Base-by-base conservation (phyloP, 2,888 invertebrate genomes). In the Campopleginae sp. region DNA sequence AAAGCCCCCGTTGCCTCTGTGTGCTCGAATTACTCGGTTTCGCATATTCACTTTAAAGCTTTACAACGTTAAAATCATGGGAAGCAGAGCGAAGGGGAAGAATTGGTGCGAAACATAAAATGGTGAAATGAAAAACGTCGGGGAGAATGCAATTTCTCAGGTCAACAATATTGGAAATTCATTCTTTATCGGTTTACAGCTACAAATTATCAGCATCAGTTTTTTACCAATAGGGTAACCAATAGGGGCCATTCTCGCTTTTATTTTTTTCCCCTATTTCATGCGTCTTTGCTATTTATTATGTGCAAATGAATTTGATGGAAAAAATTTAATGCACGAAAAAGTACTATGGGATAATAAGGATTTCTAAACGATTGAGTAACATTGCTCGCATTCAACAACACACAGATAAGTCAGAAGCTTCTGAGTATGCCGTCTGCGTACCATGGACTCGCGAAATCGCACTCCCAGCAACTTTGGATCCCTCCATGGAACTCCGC, bases 381-480 rank as follows among this genome's bases (percentile, higher is more conserved):
- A 51, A 23, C 48, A n/a, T 33, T 46, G 19, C 8, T 42, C 72
- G 58, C 42, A 48, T 68, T 63, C 51, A 42, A 46, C 61, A 79
- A 82, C 42, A 58, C 31, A 38, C 38, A 38, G 76, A 68, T 77
- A 76, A 84, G 72, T 23, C 68, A 46, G 23, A 54, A 12, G 44
- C 10, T 31, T 48, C 31, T 68, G 63, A 44, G 38, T 38, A 44
- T 27, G 33, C 61, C 51, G 46, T 80, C 33, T 88, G 92, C 93
- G 91, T 95, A 97, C 97, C 96, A 97, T 95, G 88, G 97, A 97
- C 93, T 96, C 96, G 90, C 96, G 95, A 94, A 97, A 97, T 94
- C 96, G 95, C 89, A 95, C 94, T 90, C 97, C 97, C 90, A 96
- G 95, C 91, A 96, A 94, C 90, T 96, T 95, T 85, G 96, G 97